Conservation (phyloP, 2,888 invertebrate species). For the Cheilosia vulpina region DNA sequence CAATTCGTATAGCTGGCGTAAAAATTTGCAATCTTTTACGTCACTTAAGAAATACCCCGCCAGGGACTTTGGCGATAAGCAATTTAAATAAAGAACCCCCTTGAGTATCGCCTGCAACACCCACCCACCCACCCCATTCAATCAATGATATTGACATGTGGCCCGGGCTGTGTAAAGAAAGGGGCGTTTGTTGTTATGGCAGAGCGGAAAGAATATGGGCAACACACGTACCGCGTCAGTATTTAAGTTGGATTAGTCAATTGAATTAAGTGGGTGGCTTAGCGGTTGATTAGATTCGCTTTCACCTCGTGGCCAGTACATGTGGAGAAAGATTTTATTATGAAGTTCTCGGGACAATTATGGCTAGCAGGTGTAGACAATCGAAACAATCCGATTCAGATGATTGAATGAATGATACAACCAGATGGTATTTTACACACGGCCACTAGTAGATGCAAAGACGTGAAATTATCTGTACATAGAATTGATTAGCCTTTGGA, state of each 20-base stretch:
- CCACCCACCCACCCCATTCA: conserved; percentile 16
- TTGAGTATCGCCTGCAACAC: conserved; percentile 9
- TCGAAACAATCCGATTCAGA: neutral
- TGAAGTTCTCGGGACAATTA: neutral
- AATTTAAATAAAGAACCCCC: conserved; percentile 59
- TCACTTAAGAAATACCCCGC: conserved; percentile 56
- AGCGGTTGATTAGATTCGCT: conserved; percentile 42
- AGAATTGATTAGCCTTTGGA: too few relatives aligned
- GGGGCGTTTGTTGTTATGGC: conserved; percentile 6
- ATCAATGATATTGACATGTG: conserved; percentile 38
- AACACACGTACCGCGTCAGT: conserved; percentile 49
- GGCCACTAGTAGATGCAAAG: too few relatives aligned
- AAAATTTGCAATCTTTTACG: conserved; percentile 66
- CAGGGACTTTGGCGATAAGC: conserved; percentile 46
- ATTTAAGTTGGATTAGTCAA: conserved; percentile 33
- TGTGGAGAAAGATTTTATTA: conserved; percentile 23
- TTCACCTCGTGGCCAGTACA: neutral
- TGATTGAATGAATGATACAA: neutral
- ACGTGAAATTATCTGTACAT: too few relatives aligned
- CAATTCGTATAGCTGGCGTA: neutral
- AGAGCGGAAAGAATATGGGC: conserved; percentile 15
- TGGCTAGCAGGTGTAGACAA: conserved; percentile 12
- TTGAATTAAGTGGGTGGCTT: conserved; percentile 57
- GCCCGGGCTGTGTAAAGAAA: conserved; percentile 1
- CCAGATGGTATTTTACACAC: neutral